Base-by-base conservation (phyloP, 2,113 vertebrate species). In the Campylomormyrus tamandua region DNA sequence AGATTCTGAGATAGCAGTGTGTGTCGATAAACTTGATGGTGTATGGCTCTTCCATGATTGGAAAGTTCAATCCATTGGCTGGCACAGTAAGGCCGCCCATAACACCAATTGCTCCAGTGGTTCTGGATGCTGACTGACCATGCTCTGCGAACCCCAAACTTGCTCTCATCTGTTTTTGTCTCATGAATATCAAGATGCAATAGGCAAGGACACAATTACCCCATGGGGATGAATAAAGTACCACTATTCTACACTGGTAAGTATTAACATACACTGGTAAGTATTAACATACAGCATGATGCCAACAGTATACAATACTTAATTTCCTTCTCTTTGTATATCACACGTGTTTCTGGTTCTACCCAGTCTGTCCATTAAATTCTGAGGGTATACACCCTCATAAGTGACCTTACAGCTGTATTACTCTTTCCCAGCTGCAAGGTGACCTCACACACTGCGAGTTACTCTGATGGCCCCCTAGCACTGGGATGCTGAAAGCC, bases 401-500 rank as follows among this genome's bases (percentile, higher is more conserved):
- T 17, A 77, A 77, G 11, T 77, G 3, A 77, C 70, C 31, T 39
- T 77, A 77, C 17, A 35, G 70, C 93, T 92, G 90, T 90, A 92
- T 96, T 96, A 96, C 96, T 97, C 96, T 95, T 96, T 95, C 96
- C 95, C 93, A 95, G 94, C 96, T 96, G 96, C 96, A 97, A 98
- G 96, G 97, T 97, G 97, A 98, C 94, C 94, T 94, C 91, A 91
- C 77, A 49, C 87, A 46, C 84, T 11, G 77, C 66, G 84, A 91
- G 83, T 50, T 27, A 15, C 31, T 45, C 52, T 9, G 46, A 80
- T 53, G 56, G 66, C 31, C 17, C n/a, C 13, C 8, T 39, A 21
- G 83, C 15, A 15, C 9, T 17, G 62, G 80, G 62, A 90, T 10
- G 7, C 42, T n/a, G 83, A 46, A 77, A 77, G 24, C 45, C 17